These are phyloP conservation scores for Formicarius rufipectus DNA, from an alignment of 2,113 vertebrate species.

Conservation along the genomic window DNA sequence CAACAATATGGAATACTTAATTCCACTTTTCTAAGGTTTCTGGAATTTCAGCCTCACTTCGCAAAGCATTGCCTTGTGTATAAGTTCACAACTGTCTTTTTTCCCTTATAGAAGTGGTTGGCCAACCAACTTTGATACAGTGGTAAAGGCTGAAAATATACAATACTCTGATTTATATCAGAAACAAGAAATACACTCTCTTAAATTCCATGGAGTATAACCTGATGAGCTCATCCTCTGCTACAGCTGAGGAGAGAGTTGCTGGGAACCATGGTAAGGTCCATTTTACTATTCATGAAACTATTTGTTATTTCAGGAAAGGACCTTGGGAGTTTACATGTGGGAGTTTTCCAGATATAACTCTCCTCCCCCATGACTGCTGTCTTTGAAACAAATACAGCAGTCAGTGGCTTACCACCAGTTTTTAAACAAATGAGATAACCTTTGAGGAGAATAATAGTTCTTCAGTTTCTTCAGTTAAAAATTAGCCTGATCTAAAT, in stretches of 20 bases:
- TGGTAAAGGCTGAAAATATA: background rate
- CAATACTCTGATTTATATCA: background rate
- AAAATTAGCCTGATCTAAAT: slow-evolving; percentile 55
- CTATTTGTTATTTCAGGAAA: slow-evolving; percentile 32
- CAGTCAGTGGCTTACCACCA: slow-evolving; percentile 21
- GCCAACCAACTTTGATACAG: background rate
- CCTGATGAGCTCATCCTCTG: background rate
- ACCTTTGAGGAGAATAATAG: slow-evolving; percentile 11
- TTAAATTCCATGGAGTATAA: background rate
- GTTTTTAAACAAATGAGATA: slow-evolving; percentile 27
- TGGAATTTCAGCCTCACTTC: background rate
- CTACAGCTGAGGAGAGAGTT: background rate
- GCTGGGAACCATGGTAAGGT: background rate
- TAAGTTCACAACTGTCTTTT: background rate
- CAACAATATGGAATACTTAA: background rate
- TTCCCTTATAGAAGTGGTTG: background rate
- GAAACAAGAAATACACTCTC: background rate
- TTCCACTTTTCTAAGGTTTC: background rate
- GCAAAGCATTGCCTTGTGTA: background rate
- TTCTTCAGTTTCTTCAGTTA: slow-evolving; percentile 20
- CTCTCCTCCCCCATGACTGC: background rate
- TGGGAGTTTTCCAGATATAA: background rate
- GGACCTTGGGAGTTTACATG: background rate
- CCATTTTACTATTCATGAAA: background rate
- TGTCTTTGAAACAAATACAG: background rate